A percentile compares a stretch with the other conserved stretches of the same genome.
These are phyloP conservation scores for Notothenia coriiceps DNA, from an alignment of 2,113 vertebrate genomes.

Conservation along the genomic window DNA sequence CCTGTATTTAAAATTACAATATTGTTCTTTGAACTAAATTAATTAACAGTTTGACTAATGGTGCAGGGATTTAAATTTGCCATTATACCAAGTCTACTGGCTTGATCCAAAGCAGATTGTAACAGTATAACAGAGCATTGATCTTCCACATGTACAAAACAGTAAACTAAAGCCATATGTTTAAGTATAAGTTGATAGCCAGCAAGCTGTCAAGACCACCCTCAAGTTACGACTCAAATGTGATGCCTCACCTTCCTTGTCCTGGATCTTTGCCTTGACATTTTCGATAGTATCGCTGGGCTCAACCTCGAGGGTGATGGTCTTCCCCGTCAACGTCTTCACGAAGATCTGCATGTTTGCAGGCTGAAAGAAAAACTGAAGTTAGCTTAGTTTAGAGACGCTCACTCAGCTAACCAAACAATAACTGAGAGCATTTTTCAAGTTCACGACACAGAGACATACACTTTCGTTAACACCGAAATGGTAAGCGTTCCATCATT, in stretches of 20 bases:
- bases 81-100: not conserved
- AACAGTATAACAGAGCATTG: too few relatives aligned
- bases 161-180: not conserved
- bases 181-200: too few relatives aligned
- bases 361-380: slow-evolving; percentile 49
- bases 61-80: not conserved
- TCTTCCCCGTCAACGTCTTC: slow-evolving; percentile 93
- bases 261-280: slow-evolving; percentile 93
- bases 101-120: too few relatives aligned
- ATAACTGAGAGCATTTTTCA: not conserved
- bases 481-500: fast-evolving
- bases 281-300: slow-evolving; percentile 95
- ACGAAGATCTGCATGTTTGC: slow-evolving; percentile 95
- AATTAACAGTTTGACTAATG: not conserved
- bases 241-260: slow-evolving; percentile 88
- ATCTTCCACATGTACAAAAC: not conserved
- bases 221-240: not conserved
- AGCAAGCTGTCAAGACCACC: not conserved
- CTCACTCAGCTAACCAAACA: not conserved
- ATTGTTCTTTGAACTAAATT: not conserved
- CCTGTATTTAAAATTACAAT: not conserved
- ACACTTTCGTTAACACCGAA: fast-evolving
- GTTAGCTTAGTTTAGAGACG: slow-evolving; percentile 3
- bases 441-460: fast-evolving
- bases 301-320: slow-evolving; percentile 94